These are phyloP conservation scores for Hipposideros armiger DNA, from an alignment of 2,113 vertebrate species.

Conservation along the genomic window DNA sequence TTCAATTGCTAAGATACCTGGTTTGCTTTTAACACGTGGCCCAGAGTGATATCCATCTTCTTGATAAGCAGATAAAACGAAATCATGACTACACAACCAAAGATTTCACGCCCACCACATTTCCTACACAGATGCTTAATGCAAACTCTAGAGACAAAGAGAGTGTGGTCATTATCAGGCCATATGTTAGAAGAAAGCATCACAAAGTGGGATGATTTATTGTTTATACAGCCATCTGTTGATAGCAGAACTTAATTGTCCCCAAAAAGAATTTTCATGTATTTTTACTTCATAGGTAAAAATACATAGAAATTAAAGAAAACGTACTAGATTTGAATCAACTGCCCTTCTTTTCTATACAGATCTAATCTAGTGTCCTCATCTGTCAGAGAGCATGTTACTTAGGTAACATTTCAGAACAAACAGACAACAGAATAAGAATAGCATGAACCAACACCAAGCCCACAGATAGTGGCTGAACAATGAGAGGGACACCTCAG, in stretches of 20 bases:
- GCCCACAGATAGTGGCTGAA: too few relatives aligned
- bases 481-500: too few relatives aligned
- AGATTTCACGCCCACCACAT: neutral
- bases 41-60: constrained; percentile 69
- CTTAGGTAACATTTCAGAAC: neutral
- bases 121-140: constrained; percentile 61
- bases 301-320: neutral
- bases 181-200: neutral
- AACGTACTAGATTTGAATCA: neutral
- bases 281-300: neutral
- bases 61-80: constrained; percentile 7
- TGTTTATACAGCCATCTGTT: neutral
- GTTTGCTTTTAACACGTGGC: constrained; percentile 47
- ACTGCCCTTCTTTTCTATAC: neutral
- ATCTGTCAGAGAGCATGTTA: neutral
- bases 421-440: neutral
- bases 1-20: constrained; percentile 17
- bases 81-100: neutral
- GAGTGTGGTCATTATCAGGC: neutral
- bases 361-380: neutral
- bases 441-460: too few relatives aligned
- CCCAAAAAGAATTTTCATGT: neutral
- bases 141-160: constrained; percentile 59
- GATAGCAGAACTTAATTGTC: neutral
- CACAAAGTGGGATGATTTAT: neutral